A percentile compares a stretch with the other conserved stretches of the same genome.
phyloP scores from a whole-genome alignment of 2,888 invertebrate genomes.

The Plutella xylostella region DNA sequence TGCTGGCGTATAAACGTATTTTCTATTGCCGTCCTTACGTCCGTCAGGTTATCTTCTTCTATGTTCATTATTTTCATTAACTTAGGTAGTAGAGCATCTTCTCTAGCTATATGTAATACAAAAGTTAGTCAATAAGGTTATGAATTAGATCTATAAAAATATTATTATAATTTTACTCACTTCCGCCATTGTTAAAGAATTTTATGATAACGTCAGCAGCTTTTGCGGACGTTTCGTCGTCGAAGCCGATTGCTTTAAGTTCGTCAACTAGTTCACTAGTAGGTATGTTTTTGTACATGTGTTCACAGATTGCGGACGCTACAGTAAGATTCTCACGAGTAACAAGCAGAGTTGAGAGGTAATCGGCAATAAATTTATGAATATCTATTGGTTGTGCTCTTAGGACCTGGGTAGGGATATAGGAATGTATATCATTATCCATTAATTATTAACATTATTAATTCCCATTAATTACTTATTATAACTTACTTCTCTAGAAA shows the following conservation, averaged over 20 bases:
- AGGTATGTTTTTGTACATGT: conserved; percentile 27
- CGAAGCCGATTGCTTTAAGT: conserved; percentile 30
- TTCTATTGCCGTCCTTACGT: conserved; percentile 27
- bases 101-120: conserved; percentile 17
- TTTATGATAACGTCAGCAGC: conserved; percentile 28
- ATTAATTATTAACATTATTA: not conserved
- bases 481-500: conserved; percentile 73
- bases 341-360: conserved; percentile 73
- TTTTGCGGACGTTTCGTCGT: conserved; percentile 23
- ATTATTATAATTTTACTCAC: conserved; percentile 18
- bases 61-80: conserved; percentile 27
- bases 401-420: conserved; percentile 63
- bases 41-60: conserved; percentile 22
- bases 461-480: conserved; percentile 3
- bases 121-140: no score
- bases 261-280: conserved; percentile 31
- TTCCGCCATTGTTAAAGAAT: conserved; percentile 27
- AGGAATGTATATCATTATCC: not conserved
- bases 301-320: conserved; percentile 31
- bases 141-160: not conserved
- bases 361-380: conserved; percentile 76
- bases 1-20: conserved; percentile 29
- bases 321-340: conserved; percentile 69
- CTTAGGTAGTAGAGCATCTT: conserved; percentile 29
- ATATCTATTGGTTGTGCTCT: conserved; percentile 74